Evolutionary conservation across 1,140 invertebrate genomes (phyloP), one percentile per base, ranked within the genome.

Genomic region (Chrysopa pallens): DNA sequence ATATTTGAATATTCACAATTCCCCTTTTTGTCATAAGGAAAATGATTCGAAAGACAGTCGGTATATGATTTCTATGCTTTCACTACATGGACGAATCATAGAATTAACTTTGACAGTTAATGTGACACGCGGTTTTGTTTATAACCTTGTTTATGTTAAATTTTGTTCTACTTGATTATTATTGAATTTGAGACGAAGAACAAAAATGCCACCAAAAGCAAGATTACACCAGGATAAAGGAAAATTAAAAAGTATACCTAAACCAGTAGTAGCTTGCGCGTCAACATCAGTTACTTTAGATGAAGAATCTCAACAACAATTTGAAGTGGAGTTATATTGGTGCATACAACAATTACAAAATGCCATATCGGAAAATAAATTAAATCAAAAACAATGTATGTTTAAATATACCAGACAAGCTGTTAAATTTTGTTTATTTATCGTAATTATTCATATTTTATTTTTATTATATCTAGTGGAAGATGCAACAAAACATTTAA

Each of bases 281-380:
- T 39, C 35, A n/a, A 33, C 23, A 40, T 36, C 45, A 38, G 7
- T 17, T 11, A 29, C 9, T 17, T 29, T 28, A 17, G 48, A 50
- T 36, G 57, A 59, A 33, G 71, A 77, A 56, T 61, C 63, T 1
- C 68, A 73, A n/a, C 63, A 70, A 52, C 73, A 76, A 52, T 81
- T 81, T 56, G 76, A 82, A 55, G 46, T 79, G 13, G 79, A 84
- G 55, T 55, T 83, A 13, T 79, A 70, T 52, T 84, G 79, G 79
- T 84, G 79, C 50, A 75, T 83, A 41, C 75, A 81, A 50, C 76
- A 81, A 46, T 53, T 83, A 39, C 70, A 82, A 56, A 57, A 48
- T 23, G 63, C 65, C 6, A 58, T 82, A 28, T 51, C 52, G 11
- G 64, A 64, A 11, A 70, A 70, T 35, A 80, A 78, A 51, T 60